Base-by-base conservation (phyloP, 37 sponge, comb jelly and placozoan species). In the Halisarca cf. caerulea region DNA sequence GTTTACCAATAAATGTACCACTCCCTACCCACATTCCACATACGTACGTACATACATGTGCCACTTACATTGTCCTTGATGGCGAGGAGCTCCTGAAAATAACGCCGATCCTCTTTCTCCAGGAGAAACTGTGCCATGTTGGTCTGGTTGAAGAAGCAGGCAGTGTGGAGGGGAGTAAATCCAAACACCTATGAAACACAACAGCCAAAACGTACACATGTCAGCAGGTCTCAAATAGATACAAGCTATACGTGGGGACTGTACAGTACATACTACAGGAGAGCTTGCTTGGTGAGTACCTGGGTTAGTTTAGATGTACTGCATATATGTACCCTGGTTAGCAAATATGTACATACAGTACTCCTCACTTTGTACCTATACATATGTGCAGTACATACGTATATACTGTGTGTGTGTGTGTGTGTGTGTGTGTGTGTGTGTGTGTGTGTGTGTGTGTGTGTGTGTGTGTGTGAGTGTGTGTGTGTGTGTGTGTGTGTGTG, bases 151-250 rank as follows among this genome's bases (percentile, higher is more conserved):
- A 83, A 88, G 3, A 93, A 55, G 37, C 93, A 93, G 0, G 90
- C 93, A 30, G 86, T 47, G 75, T 89, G 90, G 23, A 93, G 80
- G 24, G 90, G 78, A 27, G 93, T 93, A 47, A 89, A 72, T 0
- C 85, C 82, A 68, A 55, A 80, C 18, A 44, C 61, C 81, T 71
- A 32, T 0, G 41, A 41, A 45, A 0, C n/a, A n/a, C n/a, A n/a
- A n/a, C n/a, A n/a, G n/a, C n/a, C n/a, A n/a, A n/a, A n/a, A n/a
- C 0, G 40, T 38, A 78, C 23, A 8, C 39, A 39, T 24, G 27
- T 18, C 17, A 42, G 39, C 5, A 6, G 39, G 5, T 8, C 18
- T 14, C 27, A 41, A 24, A 57, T 21, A 57, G 20, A 21, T 57
- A 15, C 20, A 20, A 57, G 15, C 15, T 57, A 21, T 57, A 21